Evolutionary conservation across 2,888 invertebrate species (phyloP).

Genomic region (Ecliptopera silaceata): DNA sequence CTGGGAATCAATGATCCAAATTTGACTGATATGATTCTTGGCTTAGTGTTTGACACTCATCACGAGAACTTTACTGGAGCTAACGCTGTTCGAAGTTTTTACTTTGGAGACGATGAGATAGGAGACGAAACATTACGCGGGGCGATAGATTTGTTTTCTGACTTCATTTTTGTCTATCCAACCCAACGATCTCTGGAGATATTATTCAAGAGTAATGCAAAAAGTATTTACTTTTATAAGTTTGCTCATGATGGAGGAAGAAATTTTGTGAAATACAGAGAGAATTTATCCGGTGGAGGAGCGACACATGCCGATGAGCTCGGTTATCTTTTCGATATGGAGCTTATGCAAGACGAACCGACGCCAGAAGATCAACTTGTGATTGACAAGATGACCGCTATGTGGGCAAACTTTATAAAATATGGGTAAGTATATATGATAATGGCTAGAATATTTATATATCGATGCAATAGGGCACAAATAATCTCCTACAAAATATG

Average conservation of each 20-base stretch:
- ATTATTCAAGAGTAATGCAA: constrained; percentile 13
- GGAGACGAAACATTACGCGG: constrained; percentile 32
- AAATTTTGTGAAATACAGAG: constrained; percentile 46
- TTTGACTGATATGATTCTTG: constrained; percentile 21
- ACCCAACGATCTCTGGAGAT: constrained; percentile 7
- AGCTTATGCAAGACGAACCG: constrained; percentile 38
- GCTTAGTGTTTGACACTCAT: constrained; percentile 40
- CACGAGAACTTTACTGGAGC: constrained; percentile 35
- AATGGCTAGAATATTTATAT: not conserved
- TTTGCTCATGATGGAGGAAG: constrained; percentile 57
- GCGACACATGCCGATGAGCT: constrained; percentile 55
- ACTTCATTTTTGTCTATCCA: constrained; percentile 48
- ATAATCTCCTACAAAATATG: not conserved
- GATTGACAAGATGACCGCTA: constrained; percentile 50
- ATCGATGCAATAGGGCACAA: too few species aligned
- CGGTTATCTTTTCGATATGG: constrained; percentile 52
- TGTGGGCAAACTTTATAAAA: constrained; percentile 59
- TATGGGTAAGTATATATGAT: constrained; percentile 37
- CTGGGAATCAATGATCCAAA: constrained; percentile 4
- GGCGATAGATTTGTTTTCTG: constrained; percentile 46
- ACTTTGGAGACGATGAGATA: constrained; percentile 53
- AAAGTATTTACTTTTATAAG: constrained; percentile 39
- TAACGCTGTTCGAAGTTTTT: constrained; percentile 49
- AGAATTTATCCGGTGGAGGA: constrained; percentile 44
- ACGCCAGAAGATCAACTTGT: constrained; percentile 45